Percentiles rank a stretch among this genome's conserved stretches.
phyloP scores from a whole-genome alignment of 92 coral and sea anemone genomes.

The Zoanthus sociatus region DNA sequence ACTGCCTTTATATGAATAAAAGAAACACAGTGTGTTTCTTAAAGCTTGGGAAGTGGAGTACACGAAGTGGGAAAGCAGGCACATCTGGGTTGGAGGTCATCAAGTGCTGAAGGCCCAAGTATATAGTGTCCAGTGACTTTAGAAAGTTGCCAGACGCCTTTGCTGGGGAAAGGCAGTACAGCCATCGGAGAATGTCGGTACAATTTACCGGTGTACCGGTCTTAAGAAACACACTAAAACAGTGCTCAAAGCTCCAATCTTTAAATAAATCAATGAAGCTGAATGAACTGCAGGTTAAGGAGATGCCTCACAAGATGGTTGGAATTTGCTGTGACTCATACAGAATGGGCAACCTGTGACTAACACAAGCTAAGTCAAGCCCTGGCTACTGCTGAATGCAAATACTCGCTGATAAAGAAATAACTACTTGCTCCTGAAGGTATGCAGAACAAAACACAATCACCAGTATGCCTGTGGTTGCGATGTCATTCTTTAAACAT shows the following conservation, averaged over 20 bases:
- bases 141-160: too few species aligned
- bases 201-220: too few species aligned
- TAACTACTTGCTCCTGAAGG: constrained; percentile 63
- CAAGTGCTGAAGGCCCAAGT: too few species aligned
- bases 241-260: constrained; percentile 53
- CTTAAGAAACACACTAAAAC: neutral
- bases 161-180: too few species aligned
- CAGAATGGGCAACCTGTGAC: constrained; percentile 53
- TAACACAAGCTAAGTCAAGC: constrained; percentile 59
- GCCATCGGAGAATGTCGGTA: too few species aligned
- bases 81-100: too few species aligned
- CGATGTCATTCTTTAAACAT: constrained; percentile 53
- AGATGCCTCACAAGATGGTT: constrained; percentile 15
- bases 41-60: too few species aligned
- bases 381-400: constrained; percentile 53
- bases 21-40: neutral
- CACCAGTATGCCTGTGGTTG: constrained; percentile 23
- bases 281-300: constrained; percentile 55
- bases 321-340: constrained; percentile 41
- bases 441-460: constrained; percentile 68
- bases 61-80: too few species aligned
- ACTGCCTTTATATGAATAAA: constrained; percentile 51
- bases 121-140: too few species aligned
- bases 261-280: constrained; percentile 9
- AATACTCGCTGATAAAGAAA: constrained; percentile 60